phyloP scores from a whole-genome alignment of 2,113 vertebrate genomes.

The Pleuronectes platessa region DNA sequence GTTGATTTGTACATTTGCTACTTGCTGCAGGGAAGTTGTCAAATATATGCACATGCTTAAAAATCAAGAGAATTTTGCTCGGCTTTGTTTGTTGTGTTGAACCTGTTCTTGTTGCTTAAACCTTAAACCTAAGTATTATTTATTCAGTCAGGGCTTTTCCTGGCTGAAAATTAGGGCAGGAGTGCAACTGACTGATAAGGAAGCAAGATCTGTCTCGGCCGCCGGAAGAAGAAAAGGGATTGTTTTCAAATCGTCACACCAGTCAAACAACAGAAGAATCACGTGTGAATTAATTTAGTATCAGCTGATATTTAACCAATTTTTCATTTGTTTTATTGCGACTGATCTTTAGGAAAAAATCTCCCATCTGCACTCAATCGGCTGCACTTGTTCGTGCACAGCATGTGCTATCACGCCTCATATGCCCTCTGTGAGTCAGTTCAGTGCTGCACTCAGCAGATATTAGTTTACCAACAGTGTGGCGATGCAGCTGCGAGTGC shows the following conservation, averaged over 20 bases:
- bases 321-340: not conserved
- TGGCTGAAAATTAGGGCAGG: too few relatives aligned
- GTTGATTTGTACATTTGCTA: not conserved
- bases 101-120: not conserved
- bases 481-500: slow-evolving; percentile 1
- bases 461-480: slow-evolving; percentile 5
- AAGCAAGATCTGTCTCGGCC: too few relatives aligned
- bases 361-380: not conserved
- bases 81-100: too few relatives aligned
- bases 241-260: not conserved
- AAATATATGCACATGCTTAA: not conserved
- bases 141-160: too few relatives aligned
- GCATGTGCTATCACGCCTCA: not conserved
- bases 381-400: not conserved
- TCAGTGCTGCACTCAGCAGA: slow-evolving; percentile 3
- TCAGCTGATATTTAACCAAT: slow-evolving; percentile 5
- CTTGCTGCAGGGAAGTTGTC: not conserved
- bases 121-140: not conserved
- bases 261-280: not conserved
- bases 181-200: too few relatives aligned
- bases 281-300: not conserved
- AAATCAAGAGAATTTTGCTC: not conserved
- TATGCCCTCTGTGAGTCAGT: slow-evolving; percentile 5
- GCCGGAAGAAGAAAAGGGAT: too few relatives aligned
- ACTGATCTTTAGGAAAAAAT: slow-evolving; percentile 5